Evolutionary conservation across 2,888 invertebrate species (phyloP).

Genomic region (Ellobium chinense): DNA sequence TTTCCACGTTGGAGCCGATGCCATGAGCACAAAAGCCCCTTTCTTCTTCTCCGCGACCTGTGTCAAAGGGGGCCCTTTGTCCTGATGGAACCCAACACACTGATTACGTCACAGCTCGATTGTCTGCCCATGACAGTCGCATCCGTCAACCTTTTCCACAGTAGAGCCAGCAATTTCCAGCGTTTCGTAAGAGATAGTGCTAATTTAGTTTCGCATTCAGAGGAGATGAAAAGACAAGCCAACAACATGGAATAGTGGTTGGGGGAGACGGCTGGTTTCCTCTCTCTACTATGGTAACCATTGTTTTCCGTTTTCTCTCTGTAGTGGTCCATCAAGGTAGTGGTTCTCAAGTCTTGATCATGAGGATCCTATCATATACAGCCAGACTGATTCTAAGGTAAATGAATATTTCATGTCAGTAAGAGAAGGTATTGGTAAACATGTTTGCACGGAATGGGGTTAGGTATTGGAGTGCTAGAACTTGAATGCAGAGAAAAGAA

Average conservation of each 20-base stretch:
- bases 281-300: not conserved
- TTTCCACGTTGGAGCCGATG: not conserved
- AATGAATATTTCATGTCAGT: too few species aligned
- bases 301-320: not conserved
- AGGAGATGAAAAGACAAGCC: not conserved
- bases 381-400: too few species aligned
- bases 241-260: not conserved
- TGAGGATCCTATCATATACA: too few species aligned
- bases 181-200: conserved; percentile 5
- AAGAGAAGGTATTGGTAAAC: too few species aligned
- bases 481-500: not conserved
- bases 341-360: not conserved
- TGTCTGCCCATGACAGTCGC: conserved; percentile 20
- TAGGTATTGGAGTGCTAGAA: too few species aligned
- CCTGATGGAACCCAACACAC: not conserved
- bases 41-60: not conserved
- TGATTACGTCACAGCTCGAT: conserved; percentile 2
- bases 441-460: too few species aligned
- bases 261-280: not conserved
- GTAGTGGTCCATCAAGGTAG: not conserved
- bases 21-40: not conserved
- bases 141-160: conserved; percentile 2
- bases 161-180: conserved; percentile 2
- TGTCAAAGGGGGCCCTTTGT: not conserved
- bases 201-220: conserved; percentile 9